These are phyloP conservation scores for Rhagium mordax DNA, from an alignment of 2,888 invertebrate species.

Conservation along the genomic window DNA sequence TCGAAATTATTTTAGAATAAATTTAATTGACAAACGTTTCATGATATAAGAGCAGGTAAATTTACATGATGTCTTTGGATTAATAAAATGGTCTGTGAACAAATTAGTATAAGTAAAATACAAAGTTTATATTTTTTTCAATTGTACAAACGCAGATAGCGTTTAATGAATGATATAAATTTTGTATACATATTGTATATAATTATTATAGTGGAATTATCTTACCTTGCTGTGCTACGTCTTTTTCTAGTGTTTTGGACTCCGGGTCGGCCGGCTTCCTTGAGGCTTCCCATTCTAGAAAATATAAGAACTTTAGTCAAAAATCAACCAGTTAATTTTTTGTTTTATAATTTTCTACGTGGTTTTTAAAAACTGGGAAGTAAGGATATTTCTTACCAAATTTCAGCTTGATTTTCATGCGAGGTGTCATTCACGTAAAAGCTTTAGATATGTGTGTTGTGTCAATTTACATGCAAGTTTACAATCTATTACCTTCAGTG, in stretches of 20 bases:
- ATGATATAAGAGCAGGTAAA: neutral
- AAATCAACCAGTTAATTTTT: neutral
- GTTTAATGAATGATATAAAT: conserved; percentile 10
- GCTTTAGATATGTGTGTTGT: neutral
- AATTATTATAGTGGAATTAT: conserved; percentile 27
- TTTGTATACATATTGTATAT: conserved; percentile 20
- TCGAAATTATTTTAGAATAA: neutral
- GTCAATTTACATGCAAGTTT: conserved; percentile 13
- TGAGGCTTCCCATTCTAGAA: conserved; percentile 68
- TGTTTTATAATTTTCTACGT: neutral
- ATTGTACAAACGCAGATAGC: neutral
- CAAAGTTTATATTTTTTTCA: conserved; percentile 18
- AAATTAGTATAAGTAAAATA: too few species aligned
- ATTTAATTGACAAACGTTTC: neutral
- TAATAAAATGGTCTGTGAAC: neutral
- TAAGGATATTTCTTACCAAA: neutral
- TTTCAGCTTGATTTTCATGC: conserved; percentile 10
- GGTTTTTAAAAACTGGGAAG: neutral
- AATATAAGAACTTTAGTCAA: conserved; percentile 28
- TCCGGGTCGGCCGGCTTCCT: conserved; percentile 58
- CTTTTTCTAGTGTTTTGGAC: conserved; percentile 54
- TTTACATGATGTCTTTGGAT: neutral
- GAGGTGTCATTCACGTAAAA: neutral
- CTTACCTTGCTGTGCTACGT: conserved; percentile 67
- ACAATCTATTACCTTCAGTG: neutral